Evolutionary conservation across 2,113 vertebrate genomes (phyloP), one percentile per base, ranked within the genome.

Genomic region (Sterna hirundo): DNA sequence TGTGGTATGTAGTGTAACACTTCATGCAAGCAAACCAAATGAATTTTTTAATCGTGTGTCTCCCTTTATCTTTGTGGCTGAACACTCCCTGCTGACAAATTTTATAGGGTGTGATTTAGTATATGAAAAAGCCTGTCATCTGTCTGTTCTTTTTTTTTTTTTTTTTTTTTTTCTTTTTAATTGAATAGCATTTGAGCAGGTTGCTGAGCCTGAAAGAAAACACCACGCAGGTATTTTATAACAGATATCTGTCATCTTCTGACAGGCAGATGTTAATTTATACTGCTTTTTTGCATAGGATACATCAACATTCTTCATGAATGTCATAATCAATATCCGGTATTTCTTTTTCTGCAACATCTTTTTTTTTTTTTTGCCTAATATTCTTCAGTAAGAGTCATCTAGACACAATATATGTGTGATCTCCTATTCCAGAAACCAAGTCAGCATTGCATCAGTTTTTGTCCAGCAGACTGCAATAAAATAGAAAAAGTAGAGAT

Each of bases 191-290:
- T 76, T 93, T 94, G 34, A 91, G 32, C 49, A 91, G 70, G 55
- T 79, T 96, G 66, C 88, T 82, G 57, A 96, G 52, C 81, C 86
- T 0, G 6, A 91, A 94, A 79, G 16, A 76, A 95, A 87, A 89
- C 81, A 91, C 72, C 69, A 60, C 68, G 25, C 11, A 87, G 21
- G 52, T 95, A 91, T 94, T 96, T 96, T 87, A 93, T 90, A 76
- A 85, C 52, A 90, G 57, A 21, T 93, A 79, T 87, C 61, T 93
- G 21, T 90, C 93, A 91, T 69, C 49, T 65, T 94, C 44, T 57
- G 91, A 61, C 78, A 93, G 40, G 30, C 10, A 86, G 58, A 80
- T 88, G 75, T 47, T 96, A 96, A 93, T 95, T 93, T 92, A 92
- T 93, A 38, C 5, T 79, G 21, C 12, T 57, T 71, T 90, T 89